phyloP scores from a whole-genome alignment of 2,113 vertebrate genomes.

The Ancistrus triradiatus region DNA sequence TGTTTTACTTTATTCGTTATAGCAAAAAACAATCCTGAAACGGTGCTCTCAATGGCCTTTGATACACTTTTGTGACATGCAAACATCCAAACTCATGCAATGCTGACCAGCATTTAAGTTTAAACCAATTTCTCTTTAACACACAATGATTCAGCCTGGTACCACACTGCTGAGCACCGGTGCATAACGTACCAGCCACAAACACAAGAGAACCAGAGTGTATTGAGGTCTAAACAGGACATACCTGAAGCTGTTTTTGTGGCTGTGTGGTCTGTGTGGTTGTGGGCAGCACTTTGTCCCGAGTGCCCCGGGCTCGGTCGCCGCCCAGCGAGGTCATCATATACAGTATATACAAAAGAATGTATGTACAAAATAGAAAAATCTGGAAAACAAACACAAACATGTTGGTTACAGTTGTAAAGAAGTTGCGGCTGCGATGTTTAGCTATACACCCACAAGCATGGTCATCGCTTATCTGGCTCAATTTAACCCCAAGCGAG shows the following conservation, averaged over 20 bases:
- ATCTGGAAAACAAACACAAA: slow-evolving; percentile 71
- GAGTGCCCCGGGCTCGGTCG: slow-evolving; percentile 88
- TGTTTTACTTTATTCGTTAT: no score
- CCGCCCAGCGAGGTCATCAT: slow-evolving; percentile 96
- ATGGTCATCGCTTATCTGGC: no score
- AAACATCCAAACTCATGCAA: no score
- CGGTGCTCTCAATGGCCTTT: no score
- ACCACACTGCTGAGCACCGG: neutral
- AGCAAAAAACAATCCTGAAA: no score
- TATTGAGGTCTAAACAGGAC: neutral
- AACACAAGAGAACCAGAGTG: neutral
- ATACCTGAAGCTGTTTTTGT: slow-evolving; percentile 95
- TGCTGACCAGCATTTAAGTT: no score
- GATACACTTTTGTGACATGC: no score
- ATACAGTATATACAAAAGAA: slow-evolving; percentile 99
- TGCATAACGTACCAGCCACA: neutral
- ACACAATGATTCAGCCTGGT: no score
- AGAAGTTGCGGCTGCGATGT: no score
- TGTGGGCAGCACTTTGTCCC: slow-evolving; percentile 87
- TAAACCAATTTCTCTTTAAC: no score
- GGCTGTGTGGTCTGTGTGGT: slow-evolving; percentile 76
- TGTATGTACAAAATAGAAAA: slow-evolving; percentile 99
- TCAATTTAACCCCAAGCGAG: no score
- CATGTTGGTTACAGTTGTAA: neutral
- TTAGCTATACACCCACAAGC: no score